phyloP scores from a whole-genome alignment of 2,888 invertebrate species.

The Cremastobaeus sp. region DNA sequence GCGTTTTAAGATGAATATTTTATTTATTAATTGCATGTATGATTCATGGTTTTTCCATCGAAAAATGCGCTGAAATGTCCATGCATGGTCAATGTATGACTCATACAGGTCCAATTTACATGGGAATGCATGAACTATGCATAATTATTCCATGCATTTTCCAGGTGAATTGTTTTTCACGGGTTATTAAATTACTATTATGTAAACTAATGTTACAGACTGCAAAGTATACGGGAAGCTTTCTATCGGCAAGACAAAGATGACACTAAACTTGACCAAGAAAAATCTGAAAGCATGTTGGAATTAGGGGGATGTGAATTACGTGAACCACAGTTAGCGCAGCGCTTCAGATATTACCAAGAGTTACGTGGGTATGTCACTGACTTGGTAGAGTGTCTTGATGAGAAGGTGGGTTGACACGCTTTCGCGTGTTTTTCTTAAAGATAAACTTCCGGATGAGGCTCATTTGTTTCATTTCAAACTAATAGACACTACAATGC shows the following conservation, averaged over 20 bases:
- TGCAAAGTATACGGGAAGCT: constrained; percentile 81
- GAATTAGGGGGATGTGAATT: constrained; percentile 81
- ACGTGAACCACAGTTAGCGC: constrained; percentile 84
- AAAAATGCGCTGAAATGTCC: no score
- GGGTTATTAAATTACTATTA: not conserved
- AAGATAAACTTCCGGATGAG: constrained; percentile 33
- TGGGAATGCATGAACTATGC: no score
- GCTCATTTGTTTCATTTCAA: constrained; percentile 29
- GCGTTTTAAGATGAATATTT: no score
- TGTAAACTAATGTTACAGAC: constrained; percentile 74
- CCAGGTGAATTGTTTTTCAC: not conserved
- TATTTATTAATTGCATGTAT: no score
- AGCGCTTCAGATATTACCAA: constrained; percentile 95
- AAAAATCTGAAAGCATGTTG: constrained; percentile 73
- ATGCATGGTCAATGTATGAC: no score
- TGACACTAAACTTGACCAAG: constrained; percentile 79
- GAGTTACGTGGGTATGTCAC: constrained; percentile 96
- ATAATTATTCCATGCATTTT: no score
- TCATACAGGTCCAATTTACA: no score
- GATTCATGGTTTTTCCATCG: no score
- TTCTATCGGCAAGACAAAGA: constrained; percentile 80
- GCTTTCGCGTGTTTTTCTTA: constrained; percentile 68
- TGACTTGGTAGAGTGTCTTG: constrained; percentile 97
- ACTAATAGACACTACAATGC: not conserved
- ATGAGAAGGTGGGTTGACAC: constrained; percentile 90